Evolutionary conservation across 2,797 vertebrate genomes (phyloP).

Genomic region (Eulemur albifrons): DNA sequence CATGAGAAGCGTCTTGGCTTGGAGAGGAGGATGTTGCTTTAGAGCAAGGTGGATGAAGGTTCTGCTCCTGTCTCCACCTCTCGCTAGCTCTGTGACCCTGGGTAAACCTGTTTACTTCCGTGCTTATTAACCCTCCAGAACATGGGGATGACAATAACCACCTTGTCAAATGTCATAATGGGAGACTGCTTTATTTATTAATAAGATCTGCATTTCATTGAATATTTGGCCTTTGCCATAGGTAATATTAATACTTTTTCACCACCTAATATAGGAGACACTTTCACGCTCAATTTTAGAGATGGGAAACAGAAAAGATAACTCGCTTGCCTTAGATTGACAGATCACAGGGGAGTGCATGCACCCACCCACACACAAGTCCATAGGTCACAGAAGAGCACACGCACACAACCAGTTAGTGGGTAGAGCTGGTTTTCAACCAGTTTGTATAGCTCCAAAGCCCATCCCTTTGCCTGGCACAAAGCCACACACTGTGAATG

Average conservation of each 20-base stretch:
- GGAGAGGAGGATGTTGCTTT: not conserved
- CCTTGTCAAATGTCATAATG: not conserved
- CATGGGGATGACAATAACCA: not conserved
- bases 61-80: not conserved
- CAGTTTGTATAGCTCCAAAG: not conserved
- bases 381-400: not conserved
- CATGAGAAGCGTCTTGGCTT: not conserved
- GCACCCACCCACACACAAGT: not conserved
- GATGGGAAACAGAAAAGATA: not conserved
- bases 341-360: not conserved
- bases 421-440: not conserved
- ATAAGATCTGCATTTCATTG: not conserved
- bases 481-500: not conserved
- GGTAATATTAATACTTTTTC: not conserved
- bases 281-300: not conserved
- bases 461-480: not conserved
- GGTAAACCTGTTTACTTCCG: not conserved
- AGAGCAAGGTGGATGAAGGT: not conserved
- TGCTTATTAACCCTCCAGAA: not conserved
- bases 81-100: not conserved
- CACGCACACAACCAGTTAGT: no score
- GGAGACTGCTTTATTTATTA: not conserved
- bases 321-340: not conserved
- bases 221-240: not conserved
- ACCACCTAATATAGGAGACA: not conserved